Base-by-base conservation (phyloP, 2,113 vertebrate species). In the Toxotes jaculatrix region DNA sequence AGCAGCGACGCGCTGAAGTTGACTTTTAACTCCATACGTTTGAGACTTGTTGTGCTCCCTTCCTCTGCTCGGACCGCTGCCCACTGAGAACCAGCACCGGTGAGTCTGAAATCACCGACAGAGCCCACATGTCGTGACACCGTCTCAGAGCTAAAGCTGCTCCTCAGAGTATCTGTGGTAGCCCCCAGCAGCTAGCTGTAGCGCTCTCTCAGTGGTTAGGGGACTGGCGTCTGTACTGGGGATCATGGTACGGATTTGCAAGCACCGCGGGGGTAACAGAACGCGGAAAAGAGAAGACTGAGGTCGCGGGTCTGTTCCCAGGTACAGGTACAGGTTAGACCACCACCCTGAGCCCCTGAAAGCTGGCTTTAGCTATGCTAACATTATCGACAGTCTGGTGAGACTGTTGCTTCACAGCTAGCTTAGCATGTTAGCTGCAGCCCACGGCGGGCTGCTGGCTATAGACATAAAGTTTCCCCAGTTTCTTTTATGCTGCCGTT, bases 1-100 rank as follows among this genome's bases (percentile, higher is more conserved):
- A 87, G 55, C 32, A 34, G 31, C 38, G 74, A 65, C 32, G 57
- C 53, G 63, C 82, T 57, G 74, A 94, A 91, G 87, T 89, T 89
- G 78, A 87, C 76, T 92, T 91, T 81, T 59, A 40, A 66, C 79
- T 76, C 70, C 40, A 19, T 60, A 66, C 56, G 51, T 7, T 27
- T 49, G 9, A 31, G 68, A n/a, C 59, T 65, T 4, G 8, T 7
- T 27, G 2, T 23, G 21, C 49, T 64, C 4, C 17, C 21, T 9
- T 7, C 1, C 23, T 40, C 5, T 32, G 34, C 12, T 21, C 55
- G 65, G 74, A 72, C 64, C 57, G 56, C 36, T 32, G 21, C 2
- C 3, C 11, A 21, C 3, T 8, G 0, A 57, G 31, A 14, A 53
- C 14, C 2, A 14, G 4, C 12, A 8, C 43, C 1, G 90, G 93